Base-by-base conservation (phyloP, 2,888 invertebrate genomes). In the Platynereis dumerilii region DNA sequence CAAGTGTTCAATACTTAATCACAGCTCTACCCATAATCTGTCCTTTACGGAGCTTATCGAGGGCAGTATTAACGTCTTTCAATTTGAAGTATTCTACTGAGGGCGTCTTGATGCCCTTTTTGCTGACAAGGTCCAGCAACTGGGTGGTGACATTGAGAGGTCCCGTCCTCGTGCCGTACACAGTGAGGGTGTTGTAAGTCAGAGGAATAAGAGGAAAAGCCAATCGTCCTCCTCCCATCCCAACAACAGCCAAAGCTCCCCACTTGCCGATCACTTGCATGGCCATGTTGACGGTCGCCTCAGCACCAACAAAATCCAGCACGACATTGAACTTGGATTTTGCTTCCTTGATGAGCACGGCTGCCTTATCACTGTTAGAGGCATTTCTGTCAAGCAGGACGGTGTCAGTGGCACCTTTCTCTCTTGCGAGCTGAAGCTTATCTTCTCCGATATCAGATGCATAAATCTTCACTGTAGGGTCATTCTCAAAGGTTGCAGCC, bases 361-460 rank as follows among this genome's bases (percentile, higher is more conserved):
- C 48, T 5, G n/a, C 20, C 7, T 48, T 22, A n/a, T 48, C 48
- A 12, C 34, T 34, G 5, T 5, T 5, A 7, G 34, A 34, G 12
- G 7, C 34, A 5, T 48, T n/a, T n/a, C 48, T 48, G 7, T 3
- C 10, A n/a, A n/a, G 22, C 7, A 48, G 22, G 7, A 48, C 7
- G 48, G 22, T n/a, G 22, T 22, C 7, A 3, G 7, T 48, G 22
- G 48, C 48, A 12, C 48, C 48, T 48, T 22, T 22, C 48, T 48
- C 48, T n/a, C 17, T 22, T 22, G 48, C 48, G 7, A 48, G 48
- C n/a, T 48, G 5, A 5, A 48, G 22, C 48, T 48, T 48, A n/a
- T 48, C 48, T 22, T 48, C 48, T n/a, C 48, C 22, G 7, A 48
- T 48, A 48, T 48, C 48, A 22, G 48, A n/a, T 12, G 48, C 48